Conservation (phyloP, 35 echinoderm and acorn worm species). For the Apostichopus californicus region DNA sequence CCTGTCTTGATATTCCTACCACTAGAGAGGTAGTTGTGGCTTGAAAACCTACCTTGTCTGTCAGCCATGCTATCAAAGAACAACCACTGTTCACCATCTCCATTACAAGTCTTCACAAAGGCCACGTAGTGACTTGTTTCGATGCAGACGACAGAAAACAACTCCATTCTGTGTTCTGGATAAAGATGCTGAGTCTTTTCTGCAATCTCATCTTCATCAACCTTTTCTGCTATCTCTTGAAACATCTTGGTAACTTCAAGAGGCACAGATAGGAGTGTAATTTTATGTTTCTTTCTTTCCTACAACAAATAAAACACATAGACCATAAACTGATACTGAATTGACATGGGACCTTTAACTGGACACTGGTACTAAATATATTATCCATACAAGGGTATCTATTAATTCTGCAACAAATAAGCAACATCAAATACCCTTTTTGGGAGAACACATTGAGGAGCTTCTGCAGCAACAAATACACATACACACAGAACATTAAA, state of each 20-base stretch:
- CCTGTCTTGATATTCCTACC: too few species aligned
- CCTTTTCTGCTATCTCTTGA: not conserved
- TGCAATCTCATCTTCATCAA: not conserved
- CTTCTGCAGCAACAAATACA: too few species aligned
- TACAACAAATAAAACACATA: too few species aligned
- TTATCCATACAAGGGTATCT: too few species aligned
- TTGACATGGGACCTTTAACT: too few species aligned
- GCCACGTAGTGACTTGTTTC: conserved; percentile 95
- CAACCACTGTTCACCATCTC: conserved; percentile 70
- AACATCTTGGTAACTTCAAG: not conserved
- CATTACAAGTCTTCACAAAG: conserved; percentile 78
- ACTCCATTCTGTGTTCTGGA: conserved; percentile 70
- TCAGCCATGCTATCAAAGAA: conserved; percentile 99
- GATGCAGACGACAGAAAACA: conserved; percentile 96
- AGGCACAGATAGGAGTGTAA: not conserved
- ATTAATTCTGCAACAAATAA: too few species aligned
- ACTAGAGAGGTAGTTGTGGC: too few species aligned
- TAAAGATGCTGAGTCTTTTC: not conserved
- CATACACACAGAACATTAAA: too few species aligned
- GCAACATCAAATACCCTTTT: too few species aligned
- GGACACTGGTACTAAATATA: too few species aligned
- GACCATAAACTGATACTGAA: too few species aligned
- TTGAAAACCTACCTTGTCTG: conserved; percentile 62
- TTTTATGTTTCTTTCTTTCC: not conserved
- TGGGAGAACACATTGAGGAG: too few species aligned